Conservation (phyloP, 2,888 invertebrate genomes). For the Cataglyphis albicans region DNA sequence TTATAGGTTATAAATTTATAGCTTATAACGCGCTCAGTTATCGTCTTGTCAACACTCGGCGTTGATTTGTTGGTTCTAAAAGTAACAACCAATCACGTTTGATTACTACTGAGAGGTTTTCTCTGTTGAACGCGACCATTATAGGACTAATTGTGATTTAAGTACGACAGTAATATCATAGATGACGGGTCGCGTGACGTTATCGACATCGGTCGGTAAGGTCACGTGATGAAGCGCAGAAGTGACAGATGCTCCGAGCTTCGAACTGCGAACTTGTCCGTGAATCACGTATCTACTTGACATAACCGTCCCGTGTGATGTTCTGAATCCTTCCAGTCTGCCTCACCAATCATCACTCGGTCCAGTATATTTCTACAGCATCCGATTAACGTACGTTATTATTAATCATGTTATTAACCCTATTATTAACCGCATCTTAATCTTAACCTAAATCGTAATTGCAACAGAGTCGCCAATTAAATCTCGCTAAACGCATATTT, state of each 20-base stretch:
- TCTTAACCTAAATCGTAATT: neutral
- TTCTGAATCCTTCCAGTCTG: conserved; percentile 13
- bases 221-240: neutral
- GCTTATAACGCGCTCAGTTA: neutral
- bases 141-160: neutral
- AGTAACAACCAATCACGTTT: too few species aligned
- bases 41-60: too few species aligned
- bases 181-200: neutral
- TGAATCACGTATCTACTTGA: neutral
- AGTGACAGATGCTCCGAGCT: conserved; percentile 16
- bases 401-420: neutral
- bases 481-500: neutral
- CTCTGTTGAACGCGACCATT: too few species aligned
- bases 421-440: neutral
- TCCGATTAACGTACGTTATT: neutral
- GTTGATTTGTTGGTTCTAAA: too few species aligned
- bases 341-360: neutral
- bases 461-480: neutral
- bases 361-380: conserved; percentile 6
- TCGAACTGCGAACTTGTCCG: neutral
- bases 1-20: neutral
- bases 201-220: neutral
- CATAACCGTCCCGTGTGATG: conserved; percentile 28
- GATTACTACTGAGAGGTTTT: too few species aligned
- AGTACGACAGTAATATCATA: neutral